Evolutionary conservation across 2,888 invertebrate genomes (phyloP).

Genomic region (Chaetogeoica ovagalla): DNA sequence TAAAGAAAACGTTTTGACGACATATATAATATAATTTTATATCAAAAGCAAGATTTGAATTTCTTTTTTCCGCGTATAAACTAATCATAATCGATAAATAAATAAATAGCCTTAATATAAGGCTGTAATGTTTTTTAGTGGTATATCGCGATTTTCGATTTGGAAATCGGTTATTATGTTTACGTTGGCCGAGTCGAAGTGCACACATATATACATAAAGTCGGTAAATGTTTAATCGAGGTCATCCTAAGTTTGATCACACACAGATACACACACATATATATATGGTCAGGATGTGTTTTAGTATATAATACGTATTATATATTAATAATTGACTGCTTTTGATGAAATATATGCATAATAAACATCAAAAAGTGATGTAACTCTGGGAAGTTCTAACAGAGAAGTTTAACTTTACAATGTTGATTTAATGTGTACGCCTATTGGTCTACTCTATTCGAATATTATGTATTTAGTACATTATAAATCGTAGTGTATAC

Average conservation of each 20-base stretch:
- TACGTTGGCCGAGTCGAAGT: neutral
- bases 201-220: neutral
- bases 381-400: neutral
- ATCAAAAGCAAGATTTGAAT: too few relatives aligned
- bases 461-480: too few relatives aligned
- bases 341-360: constrained; percentile 16
- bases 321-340: constrained; percentile 13
- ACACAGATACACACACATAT: neutral
- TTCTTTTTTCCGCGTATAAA: too few relatives aligned
- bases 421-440: too few relatives aligned
- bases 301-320: neutral
- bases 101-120: too few relatives aligned
- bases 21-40: too few relatives aligned
- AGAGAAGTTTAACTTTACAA: neutral
- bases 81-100: too few relatives aligned
- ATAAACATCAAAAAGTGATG: neutral
- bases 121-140: too few relatives aligned
- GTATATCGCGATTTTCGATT: neutral
- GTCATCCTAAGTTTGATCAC: constrained; percentile 20
- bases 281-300: neutral
- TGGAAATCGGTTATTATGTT: constrained; percentile 4
- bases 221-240: constrained; percentile 8
- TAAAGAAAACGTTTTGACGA: too few relatives aligned
- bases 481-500: too few relatives aligned
- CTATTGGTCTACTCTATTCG: too few relatives aligned